These are phyloP conservation scores for Sicus ferrugineus DNA, from an alignment of 2,888 invertebrate genomes.

Conservation along the genomic window DNA sequence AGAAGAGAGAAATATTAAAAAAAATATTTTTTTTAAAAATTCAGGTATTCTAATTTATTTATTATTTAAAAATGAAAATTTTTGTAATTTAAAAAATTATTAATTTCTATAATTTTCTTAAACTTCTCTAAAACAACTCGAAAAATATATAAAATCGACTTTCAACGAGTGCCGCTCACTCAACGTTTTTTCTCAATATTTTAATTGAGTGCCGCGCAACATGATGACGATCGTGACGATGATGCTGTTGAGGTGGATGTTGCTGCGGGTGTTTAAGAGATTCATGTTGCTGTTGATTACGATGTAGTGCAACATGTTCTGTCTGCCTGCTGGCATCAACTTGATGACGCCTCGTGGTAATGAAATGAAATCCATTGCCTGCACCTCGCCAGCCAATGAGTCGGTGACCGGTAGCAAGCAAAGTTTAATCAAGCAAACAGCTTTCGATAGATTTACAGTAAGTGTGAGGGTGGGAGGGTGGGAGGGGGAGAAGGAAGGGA, in stretches of 20 bases:
- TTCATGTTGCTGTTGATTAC: background rate
- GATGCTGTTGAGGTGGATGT: background rate
- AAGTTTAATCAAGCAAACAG: conserved; percentile 36
- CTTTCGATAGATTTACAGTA: conserved; percentile 30
- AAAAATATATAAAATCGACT: no score
- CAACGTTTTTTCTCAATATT: no score
- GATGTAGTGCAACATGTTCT: background rate
- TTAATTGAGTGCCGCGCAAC: no score
- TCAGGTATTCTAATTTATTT: background rate
- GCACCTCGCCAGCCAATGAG: background rate
- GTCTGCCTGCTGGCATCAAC: background rate
- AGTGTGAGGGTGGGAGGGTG: background rate
- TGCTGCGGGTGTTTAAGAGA: background rate
- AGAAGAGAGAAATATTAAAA: conserved; percentile 8
- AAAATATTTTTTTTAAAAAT: background rate
- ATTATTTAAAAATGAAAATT: background rate
- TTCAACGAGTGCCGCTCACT: no score
- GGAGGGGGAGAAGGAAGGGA: no score
- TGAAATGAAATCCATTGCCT: background rate
- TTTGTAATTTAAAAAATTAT: no score
- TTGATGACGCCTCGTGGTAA: background rate
- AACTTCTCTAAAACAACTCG: no score
- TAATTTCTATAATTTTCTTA: no score
- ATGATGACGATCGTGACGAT: no score
- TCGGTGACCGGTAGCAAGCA: background rate